These are phyloP conservation scores for Tetropium fuscum DNA, from an alignment of 2,888 invertebrate genomes.

Conservation along the genomic window DNA sequence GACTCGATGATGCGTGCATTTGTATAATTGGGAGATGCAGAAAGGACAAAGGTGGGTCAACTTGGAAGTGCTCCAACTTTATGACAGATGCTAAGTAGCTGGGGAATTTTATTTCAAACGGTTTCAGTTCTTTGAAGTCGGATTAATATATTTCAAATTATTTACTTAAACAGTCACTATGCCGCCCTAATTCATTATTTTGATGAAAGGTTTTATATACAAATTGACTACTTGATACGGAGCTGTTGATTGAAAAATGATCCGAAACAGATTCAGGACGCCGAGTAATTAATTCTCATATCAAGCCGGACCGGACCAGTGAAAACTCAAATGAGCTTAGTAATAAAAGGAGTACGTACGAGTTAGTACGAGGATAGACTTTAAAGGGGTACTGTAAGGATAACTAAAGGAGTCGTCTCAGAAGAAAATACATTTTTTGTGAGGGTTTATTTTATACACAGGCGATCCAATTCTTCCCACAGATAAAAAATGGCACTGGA, in stretches of 20 bases:
- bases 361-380: too few species aligned
- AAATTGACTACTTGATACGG: conserved; percentile 9
- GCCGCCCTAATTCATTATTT: conserved; percentile 21
- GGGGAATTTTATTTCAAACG: conserved; percentile 24
- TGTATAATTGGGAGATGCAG: neutral
- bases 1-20: neutral
- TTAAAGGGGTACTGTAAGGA: too few species aligned
- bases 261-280: neutral
- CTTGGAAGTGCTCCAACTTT: conserved; percentile 20
- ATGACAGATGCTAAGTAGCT: conserved; percentile 24
- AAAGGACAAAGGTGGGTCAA: conserved; percentile 10
- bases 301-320: too few species aligned
- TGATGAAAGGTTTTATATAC: conserved; percentile 8
- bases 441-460: too few species aligned
- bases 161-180: conserved; percentile 23
- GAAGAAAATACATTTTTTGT: too few species aligned
- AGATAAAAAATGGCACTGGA: too few species aligned
- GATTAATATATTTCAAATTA: conserved; percentile 27
- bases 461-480: too few species aligned
- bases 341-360: too few species aligned
- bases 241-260: conserved; percentile 15
- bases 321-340: too few species aligned
- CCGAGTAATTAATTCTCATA: too few species aligned
- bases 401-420: too few species aligned
- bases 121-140: conserved; percentile 12